Evolutionary conservation across 2,797 vertebrate species (phyloP).

Genomic region (Brotula barbata): DNA sequence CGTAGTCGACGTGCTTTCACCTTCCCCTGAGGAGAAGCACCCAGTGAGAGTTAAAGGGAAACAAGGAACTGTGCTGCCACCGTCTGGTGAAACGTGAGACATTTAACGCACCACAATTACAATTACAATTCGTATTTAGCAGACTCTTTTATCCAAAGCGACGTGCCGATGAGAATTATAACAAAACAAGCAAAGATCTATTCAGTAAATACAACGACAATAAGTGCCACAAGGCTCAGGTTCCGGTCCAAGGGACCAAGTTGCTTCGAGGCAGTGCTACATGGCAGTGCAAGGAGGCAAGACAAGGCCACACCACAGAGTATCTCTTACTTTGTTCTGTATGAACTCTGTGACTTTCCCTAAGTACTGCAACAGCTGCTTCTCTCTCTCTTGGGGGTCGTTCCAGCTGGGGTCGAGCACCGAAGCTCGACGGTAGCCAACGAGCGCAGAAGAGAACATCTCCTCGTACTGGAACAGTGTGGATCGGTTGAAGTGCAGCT

Average conservation of each 20-base stretch:
- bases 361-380: conserved; percentile 85
- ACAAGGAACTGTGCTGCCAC: conserved; percentile 48
- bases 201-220: no score
- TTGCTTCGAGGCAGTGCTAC: no score
- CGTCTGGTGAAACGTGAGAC: conserved; percentile 40
- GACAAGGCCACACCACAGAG: no score
- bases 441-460: conserved; percentile 85
- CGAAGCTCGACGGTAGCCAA: conserved; percentile 83
- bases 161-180: no score
- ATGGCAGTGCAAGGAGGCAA: no score
- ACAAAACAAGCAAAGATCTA: no score
- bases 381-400: conserved; percentile 82
- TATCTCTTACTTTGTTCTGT: conserved; percentile 80
- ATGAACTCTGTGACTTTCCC: conserved; percentile 80
- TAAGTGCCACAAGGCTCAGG: no score
- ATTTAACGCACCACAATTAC: background rate
- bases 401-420: conserved; percentile 84
- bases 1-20: conserved; percentile 85
- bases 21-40: conserved; percentile 80
- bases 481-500: conserved; percentile 89
- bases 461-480: conserved; percentile 90
- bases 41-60: background rate
- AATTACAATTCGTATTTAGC: no score
- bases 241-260: no score
- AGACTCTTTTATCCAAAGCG: no score